phyloP scores from a whole-genome alignment of 2,797 vertebrate species.

The Aulostomus chinensis region DNA sequence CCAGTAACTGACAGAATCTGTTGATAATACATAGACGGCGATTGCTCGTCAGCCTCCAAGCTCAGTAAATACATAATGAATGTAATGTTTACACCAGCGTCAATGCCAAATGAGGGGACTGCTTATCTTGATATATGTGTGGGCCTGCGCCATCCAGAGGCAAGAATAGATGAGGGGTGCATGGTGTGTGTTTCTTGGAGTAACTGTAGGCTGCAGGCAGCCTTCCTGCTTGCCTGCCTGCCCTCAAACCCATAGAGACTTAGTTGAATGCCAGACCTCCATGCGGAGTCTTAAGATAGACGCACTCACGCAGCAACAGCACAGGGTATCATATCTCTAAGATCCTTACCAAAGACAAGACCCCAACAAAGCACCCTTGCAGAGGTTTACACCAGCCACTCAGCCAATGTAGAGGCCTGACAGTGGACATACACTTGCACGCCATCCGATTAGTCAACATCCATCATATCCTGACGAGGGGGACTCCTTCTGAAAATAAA shows the following conservation, averaged over 20 bases:
- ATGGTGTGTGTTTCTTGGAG: slow-evolving; percentile 60
- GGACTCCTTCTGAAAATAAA: slow-evolving; percentile 79
- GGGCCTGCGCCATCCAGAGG: slow-evolving; percentile 58
- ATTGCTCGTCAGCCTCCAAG: slow-evolving; percentile 7
- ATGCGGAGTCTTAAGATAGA: slow-evolving; percentile 81
- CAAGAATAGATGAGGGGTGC: slow-evolving; percentile 63
- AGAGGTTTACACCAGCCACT: slow-evolving; percentile 65
- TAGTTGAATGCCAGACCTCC: slow-evolving; percentile 79
- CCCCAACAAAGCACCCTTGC: slow-evolving; percentile 55
- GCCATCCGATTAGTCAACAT: slow-evolving; percentile 75
- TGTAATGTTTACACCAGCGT: slow-evolving; percentile 29
- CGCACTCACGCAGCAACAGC: slow-evolving; percentile 74
- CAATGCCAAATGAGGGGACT: slow-evolving; percentile 51
- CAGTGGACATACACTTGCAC: slow-evolving; percentile 63
- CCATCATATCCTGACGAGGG: slow-evolving; percentile 77
- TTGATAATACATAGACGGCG: too few species aligned
- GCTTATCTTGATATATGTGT: slow-evolving; percentile 61
- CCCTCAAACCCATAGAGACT: slow-evolving; percentile 71
- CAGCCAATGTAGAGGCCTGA: slow-evolving; percentile 48
- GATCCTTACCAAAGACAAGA: slow-evolving; percentile 76
- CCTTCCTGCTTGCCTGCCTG: slow-evolving; percentile 60
- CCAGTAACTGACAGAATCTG: neutral
- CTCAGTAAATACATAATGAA: slow-evolving; percentile 20
- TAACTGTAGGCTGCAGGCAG: slow-evolving; percentile 71
- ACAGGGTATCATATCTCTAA: slow-evolving; percentile 75